These are phyloP conservation scores for Drosophila testacea DNA, from an alignment of 2,888 invertebrate species.

Conservation along the genomic window DNA sequence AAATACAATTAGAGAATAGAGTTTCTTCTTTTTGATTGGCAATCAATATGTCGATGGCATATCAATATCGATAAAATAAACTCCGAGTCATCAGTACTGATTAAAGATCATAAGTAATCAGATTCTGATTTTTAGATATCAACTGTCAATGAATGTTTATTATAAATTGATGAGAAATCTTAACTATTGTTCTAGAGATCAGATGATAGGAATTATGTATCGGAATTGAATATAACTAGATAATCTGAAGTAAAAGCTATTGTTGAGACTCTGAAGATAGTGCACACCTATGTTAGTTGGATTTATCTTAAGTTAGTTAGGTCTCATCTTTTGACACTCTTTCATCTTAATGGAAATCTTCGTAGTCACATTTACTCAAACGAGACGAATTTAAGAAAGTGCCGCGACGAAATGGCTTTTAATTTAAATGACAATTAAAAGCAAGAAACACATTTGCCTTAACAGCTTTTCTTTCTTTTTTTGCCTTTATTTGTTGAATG, in stretches of 20 bases:
- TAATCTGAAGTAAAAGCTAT: no score
- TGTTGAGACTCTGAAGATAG: no score
- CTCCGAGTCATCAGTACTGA: no score
- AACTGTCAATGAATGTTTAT: background rate
- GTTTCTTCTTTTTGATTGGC: background rate
- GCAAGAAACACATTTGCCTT: constrained; percentile 28
- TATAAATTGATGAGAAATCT: no score
- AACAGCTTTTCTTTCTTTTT: constrained; percentile 34
- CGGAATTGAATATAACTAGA: no score
- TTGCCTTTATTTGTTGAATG: constrained; percentile 4
- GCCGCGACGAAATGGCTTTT: constrained; percentile 58
- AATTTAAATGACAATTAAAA: constrained; percentile 75
- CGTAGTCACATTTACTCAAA: background rate
- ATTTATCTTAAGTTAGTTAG: background rate
- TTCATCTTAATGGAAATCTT: constrained; percentile 18
- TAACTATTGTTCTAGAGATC: background rate
- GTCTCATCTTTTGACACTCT: background rate
- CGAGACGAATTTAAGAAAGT: constrained; percentile 33
- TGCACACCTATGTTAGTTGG: background rate
- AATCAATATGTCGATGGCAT: constrained; percentile 3
- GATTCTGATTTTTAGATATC: background rate
- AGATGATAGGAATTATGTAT: no score
- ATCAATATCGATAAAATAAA: background rate
- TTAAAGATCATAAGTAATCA: no score
- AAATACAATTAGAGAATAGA: background rate